Evolutionary conservation across 1,140 invertebrate genomes (phyloP).

Genomic region (Latrodectus geometricus): DNA sequence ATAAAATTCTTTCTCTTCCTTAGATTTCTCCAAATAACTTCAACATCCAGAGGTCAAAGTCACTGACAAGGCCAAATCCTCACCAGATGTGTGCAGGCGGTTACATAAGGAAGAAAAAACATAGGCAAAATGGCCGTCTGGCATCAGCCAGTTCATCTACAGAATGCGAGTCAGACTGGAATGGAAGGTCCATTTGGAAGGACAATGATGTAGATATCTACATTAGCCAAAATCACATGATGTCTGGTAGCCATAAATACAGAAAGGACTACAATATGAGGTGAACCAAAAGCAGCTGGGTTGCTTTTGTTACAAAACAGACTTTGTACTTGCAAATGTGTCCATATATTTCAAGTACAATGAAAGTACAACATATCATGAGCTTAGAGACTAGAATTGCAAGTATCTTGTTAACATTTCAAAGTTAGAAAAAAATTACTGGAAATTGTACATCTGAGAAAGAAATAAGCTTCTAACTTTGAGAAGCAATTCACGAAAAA

Average conservation of each 20-base stretch:
- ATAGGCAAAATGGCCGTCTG: conserved; percentile 63
- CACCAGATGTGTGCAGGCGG: conserved; percentile 11
- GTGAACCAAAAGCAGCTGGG: neutral
- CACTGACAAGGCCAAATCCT: neutral
- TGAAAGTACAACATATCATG: neutral
- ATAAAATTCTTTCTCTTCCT: neutral
- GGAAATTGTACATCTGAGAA: too few species aligned
- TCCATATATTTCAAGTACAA: neutral
- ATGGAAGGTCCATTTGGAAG: conserved; percentile 79
- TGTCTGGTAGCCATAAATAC: conserved; percentile 12
- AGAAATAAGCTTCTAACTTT: too few species aligned
- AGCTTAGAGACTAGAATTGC: neutral
- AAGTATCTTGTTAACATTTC: too few species aligned
- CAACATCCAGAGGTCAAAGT: conserved; percentile 29
- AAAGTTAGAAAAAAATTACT: too few species aligned
- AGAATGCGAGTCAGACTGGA: conserved; percentile 76
- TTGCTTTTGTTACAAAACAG: too few species aligned
- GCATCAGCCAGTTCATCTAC: conserved; percentile 66
- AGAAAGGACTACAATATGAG: conserved; percentile 40
- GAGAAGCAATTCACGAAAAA: too few species aligned
- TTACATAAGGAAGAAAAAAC: conserved; percentile 44
- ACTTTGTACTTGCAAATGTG: too few species aligned
- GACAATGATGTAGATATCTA: conserved; percentile 96
- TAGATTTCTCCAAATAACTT: conserved; percentile 16
- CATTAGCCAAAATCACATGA: conserved; percentile 81